Conservation (phyloP, 2,888 invertebrate genomes). For the Sclerodermus sp. region DNA sequence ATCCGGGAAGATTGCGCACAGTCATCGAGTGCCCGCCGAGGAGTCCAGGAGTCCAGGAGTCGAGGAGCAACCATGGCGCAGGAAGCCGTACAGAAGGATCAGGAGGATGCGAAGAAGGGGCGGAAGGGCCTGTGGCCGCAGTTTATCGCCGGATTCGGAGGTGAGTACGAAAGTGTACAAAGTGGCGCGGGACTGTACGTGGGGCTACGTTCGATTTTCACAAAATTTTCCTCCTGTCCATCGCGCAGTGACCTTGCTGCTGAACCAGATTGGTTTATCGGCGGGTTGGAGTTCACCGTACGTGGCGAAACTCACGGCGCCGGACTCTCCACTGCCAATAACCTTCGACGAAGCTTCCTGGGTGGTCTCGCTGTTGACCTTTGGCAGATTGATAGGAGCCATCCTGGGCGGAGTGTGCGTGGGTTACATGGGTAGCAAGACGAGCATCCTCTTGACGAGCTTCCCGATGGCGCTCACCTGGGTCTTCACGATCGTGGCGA, state of each 20-base stretch:
- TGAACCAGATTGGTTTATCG: conserved; percentile 32
- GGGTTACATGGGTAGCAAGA: conserved; percentile 31
- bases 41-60: background rate
- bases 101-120: conserved; percentile 4
- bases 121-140: conserved; percentile 25
- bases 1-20: too few relatives aligned
- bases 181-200: too few relatives aligned
- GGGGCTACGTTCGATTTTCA: too few relatives aligned
- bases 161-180: conserved; percentile 6
- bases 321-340: conserved; percentile 23
- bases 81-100: background rate
- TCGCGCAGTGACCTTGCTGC: conserved; percentile 34
- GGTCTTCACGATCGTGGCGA: conserved; percentile 26
- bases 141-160: conserved; percentile 20
- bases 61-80: background rate
- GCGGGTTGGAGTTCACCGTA: conserved; percentile 40
- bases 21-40: too few relatives aligned
- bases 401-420: conserved; percentile 28
- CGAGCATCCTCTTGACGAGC: conserved; percentile 23
- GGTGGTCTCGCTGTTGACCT: conserved; percentile 34
- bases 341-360: conserved; percentile 33
- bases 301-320: conserved; percentile 29
- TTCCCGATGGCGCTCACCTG: conserved; percentile 33
- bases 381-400: conserved; percentile 34
- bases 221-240: too few relatives aligned